Evolutionary conservation across 2,797 vertebrate genomes (phyloP), one percentile per base, ranked within the genome.

Genomic region (Acanthurus leucopareius): DNA sequence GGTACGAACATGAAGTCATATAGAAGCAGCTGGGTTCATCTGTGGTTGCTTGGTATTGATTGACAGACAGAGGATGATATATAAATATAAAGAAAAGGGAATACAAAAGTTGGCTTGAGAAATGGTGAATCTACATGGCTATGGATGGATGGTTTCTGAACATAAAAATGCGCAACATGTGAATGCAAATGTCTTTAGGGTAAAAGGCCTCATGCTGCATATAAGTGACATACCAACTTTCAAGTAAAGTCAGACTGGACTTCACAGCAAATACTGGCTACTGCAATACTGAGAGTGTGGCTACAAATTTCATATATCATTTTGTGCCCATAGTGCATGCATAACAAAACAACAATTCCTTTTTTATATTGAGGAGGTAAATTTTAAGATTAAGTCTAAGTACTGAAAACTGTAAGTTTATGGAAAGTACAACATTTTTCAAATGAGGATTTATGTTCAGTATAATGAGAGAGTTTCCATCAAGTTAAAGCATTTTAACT

Each of bases 361-460:
- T 32, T 32, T 32, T 32, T 32, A 32, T 32, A 4, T 3, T 32
- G 28, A 32, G 28, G 28, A 32, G 28, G 28, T 32, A 4, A 32
- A 32, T 32, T 32, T 32, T 19, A 66, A 70, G 16, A 44, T 28
- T 17, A 62, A 25, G 44, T 19, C 5, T 0, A n/a, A 67, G 38
- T 48, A 35, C 38, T 60, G 35, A 57, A 68, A 81, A 61, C 3
- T 2, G 20, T 6, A 42, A 15, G 15, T 42, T 14, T 35, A 11
- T 15, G 75, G 11, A 51, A 75, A 79, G 44, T 42, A 22, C 17
- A 11, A 14, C 17, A 32, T 10, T 16, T 57, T 66, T 62, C 2
- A 45, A 70, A 20, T 52, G 49, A 70, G 47, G 20, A 73, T 52
- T 70, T 35, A 8, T 32, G 15, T 83, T 53, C 38, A n/a, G 10